Evolutionary conservation across 2,888 invertebrate genomes (phyloP).

Genomic region (Tetrapedia diversipes): DNA sequence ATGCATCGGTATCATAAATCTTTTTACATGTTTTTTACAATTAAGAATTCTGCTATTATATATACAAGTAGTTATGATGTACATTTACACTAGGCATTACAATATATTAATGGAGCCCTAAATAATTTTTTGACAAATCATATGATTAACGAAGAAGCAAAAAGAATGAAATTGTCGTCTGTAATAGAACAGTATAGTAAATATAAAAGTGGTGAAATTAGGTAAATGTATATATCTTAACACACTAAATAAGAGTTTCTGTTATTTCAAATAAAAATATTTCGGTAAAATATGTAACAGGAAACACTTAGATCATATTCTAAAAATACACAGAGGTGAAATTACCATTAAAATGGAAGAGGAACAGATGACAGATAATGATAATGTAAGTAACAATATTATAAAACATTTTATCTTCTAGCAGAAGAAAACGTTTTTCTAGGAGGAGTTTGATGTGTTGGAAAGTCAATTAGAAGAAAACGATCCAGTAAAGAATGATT

Average conservation of each 20-base stretch:
- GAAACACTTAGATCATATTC: slow-evolving; percentile 74
- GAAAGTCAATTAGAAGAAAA: slow-evolving; percentile 78
- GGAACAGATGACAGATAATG: slow-evolving; percentile 74
- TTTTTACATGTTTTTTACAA: neutral
- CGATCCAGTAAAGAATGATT: slow-evolving; percentile 75
- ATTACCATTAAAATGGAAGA: slow-evolving; percentile 68
- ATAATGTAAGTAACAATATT: slow-evolving; percentile 69
- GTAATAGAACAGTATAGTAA: slow-evolving; percentile 73
- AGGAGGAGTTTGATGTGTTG: slow-evolving; percentile 77
- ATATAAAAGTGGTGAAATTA: slow-evolving; percentile 71
- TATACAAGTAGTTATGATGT: neutral
- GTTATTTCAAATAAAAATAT: neutral
- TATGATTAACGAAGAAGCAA: slow-evolving; percentile 83
- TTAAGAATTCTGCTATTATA: neutral
- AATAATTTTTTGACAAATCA: slow-evolving; percentile 83
- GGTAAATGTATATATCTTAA: slow-evolving; percentile 60
- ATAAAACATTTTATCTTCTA: neutral
- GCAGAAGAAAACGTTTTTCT: slow-evolving; percentile 12
- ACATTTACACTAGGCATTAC: slow-evolving; percentile 68
- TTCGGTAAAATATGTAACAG: slow-evolving; percentile 55
- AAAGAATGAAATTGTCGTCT: slow-evolving; percentile 72
- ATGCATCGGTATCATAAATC: slow-evolving; percentile 67
- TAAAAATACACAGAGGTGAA: slow-evolving; percentile 72
- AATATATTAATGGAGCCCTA: slow-evolving; percentile 81
- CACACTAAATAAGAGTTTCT: neutral